These are phyloP conservation scores for Stomorhina lunata DNA, from an alignment of 2,888 invertebrate species.

Conservation along the genomic window DNA sequence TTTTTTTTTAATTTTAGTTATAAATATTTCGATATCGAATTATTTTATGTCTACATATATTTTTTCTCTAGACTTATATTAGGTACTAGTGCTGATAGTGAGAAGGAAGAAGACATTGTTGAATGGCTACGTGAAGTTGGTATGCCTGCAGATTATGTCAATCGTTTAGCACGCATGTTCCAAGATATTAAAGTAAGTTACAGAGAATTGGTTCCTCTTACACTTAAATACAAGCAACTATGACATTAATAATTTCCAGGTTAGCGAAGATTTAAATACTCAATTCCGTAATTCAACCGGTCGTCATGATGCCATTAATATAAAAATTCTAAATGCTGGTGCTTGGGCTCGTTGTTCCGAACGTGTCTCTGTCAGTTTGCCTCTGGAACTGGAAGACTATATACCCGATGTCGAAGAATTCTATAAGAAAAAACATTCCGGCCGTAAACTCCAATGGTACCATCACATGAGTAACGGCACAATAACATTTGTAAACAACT, in stretches of 20 bases:
- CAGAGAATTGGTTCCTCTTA: not conserved
- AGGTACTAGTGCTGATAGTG: conserved; percentile 98
- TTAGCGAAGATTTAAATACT: conserved; percentile 96
- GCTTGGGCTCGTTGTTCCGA: conserved; percentile 98
- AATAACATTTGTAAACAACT: conserved; percentile 95
- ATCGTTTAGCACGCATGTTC: conserved; percentile 98
- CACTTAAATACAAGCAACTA: too few species aligned
- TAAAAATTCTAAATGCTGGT: conserved; percentile 98
- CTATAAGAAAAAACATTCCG: conserved; percentile 98
- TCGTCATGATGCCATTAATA: conserved; percentile 94
- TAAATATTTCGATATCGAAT: too few species aligned
- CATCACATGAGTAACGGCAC: conserved; percentile 99
- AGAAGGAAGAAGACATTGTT: conserved; percentile 99
- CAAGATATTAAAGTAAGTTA: conserved; percentile 94
- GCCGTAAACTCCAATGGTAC: conserved; percentile 98
- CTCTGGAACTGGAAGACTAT: conserved; percentile 98
- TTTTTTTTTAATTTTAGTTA: too few species aligned
- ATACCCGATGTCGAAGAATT: conserved; percentile 99
- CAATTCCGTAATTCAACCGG: conserved; percentile 93
- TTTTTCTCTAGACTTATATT: conserved; percentile 91
- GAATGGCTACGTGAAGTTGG: conserved; percentile 98
- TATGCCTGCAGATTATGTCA: conserved; percentile 99
- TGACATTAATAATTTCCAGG: conserved; percentile 68
- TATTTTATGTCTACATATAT: too few species aligned
- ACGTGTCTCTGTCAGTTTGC: conserved; percentile 96